Conservation (phyloP, 2,888 invertebrate genomes). For the Oscheius myriophilus region DNA sequence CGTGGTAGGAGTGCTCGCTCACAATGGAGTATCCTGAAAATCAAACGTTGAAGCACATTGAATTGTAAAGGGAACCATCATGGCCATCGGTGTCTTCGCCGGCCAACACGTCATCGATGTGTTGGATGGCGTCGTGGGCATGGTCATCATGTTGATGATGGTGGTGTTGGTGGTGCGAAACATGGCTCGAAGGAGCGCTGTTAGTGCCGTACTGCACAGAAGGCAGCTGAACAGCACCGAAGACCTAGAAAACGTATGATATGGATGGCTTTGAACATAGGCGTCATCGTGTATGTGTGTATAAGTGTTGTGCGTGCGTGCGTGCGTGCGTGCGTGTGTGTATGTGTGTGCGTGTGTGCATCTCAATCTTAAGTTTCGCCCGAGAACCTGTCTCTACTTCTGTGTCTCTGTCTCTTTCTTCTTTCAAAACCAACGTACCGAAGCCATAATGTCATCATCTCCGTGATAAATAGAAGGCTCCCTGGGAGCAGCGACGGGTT, state of each 20-base stretch:
- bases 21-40: constrained; percentile 33
- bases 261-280: background rate
- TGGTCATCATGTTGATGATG: constrained; percentile 24
- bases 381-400: no score
- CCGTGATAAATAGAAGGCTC: constrained; percentile 13
- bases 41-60: background rate
- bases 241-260: constrained; percentile 30
- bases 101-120: constrained; percentile 34
- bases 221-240: constrained; percentile 43
- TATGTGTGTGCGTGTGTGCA: no score
- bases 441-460: constrained; percentile 16
- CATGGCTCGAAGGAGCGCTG: background rate
- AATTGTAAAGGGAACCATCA: constrained; percentile 15
- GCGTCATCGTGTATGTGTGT: no score
- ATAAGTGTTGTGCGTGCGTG: no score
- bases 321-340: no score
- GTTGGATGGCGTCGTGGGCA: constrained; percentile 40
- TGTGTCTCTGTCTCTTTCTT: background rate
- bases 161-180: background rate
- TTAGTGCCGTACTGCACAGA: constrained; percentile 20
- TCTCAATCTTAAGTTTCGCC: no score
- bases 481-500: constrained; percentile 11
- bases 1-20: constrained; percentile 42
- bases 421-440: constrained; percentile 1
- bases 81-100: constrained; percentile 33